phyloP scores from a whole-genome alignment of 2,113 vertebrate species.

The Podilymbus podiceps region DNA sequence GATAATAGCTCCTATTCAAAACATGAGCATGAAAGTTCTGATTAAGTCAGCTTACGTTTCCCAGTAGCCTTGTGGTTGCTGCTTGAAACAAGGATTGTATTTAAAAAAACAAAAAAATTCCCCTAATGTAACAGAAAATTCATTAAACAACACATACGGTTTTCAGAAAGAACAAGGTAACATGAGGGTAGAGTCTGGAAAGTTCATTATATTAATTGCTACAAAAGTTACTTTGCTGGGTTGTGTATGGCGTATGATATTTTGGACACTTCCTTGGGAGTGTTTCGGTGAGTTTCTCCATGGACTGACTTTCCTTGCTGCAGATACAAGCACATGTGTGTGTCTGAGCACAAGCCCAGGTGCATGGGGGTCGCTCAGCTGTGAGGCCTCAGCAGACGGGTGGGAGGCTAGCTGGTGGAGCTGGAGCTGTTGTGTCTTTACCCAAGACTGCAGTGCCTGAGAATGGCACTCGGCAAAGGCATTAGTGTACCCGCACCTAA shows the following conservation, averaged over 20 bases:
- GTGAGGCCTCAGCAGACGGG: neutral
- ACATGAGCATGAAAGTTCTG: neutral
- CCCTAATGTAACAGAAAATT: neutral
- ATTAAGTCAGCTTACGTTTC: neutral
- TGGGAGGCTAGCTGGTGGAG: neutral
- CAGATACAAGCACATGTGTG: fast-evolving
- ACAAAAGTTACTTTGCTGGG: neutral
- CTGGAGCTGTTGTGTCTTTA: neutral
- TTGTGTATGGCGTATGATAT: neutral
- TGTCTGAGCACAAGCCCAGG: too few relatives aligned
- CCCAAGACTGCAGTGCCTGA: neutral
- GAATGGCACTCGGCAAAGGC: too few relatives aligned
- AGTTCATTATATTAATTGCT: neutral
- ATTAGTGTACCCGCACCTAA: fast-evolving
- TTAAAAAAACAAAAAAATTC: neutral
- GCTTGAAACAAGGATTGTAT: neutral
- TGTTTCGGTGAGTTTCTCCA: neutral
- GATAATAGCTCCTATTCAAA: neutral
- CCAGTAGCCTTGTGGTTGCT: neutral
- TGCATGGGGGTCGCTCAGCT: neutral
- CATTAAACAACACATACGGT: neutral
- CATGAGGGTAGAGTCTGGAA: neutral
- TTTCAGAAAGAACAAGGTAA: neutral
- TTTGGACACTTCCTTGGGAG: neutral
- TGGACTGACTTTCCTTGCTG: neutral